A percentile compares a stretch with the other conserved stretches of the same genome.
Conservation (phyloP, 2,113 vertebrate genomes). For the Balaenoptera acutorostrata region DNA sequence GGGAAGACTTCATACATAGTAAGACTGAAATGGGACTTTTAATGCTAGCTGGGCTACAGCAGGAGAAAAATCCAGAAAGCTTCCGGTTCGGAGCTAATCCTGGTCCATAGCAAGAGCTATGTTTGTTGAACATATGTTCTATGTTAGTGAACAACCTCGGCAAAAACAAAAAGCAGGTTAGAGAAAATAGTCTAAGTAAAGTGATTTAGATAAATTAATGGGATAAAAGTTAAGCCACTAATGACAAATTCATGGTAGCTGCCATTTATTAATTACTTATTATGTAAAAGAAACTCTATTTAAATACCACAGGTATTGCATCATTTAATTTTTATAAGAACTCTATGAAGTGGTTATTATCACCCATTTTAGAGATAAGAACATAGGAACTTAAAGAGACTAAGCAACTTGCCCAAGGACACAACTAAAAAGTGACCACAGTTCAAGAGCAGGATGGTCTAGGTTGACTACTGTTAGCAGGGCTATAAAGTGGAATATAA, state of each 20-base stretch:
- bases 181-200: not conserved
- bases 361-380: not conserved
- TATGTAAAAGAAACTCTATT: not conserved
- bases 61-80: not conserved
- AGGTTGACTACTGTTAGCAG: fast-evolving
- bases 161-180: not conserved
- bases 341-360: not conserved
- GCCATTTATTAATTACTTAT: not conserved
- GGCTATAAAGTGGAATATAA: not conserved
- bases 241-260: not conserved
- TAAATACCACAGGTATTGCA: not conserved
- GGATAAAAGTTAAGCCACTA: not conserved
- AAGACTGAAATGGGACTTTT: not conserved
- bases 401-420: not conserved
- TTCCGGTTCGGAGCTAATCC: not conserved
- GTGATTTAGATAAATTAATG: not conserved
- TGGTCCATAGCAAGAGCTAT: not conserved
- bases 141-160: not conserved
- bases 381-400: not conserved
- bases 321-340: not conserved
- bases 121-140: not conserved
- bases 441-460: not conserved
- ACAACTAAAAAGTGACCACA: not conserved
- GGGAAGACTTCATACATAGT: not conserved
- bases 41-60: not conserved